A percentile compares a stretch with the other conserved stretches of the same genome.
Evolutionary conservation across 2,797 vertebrate genomes (phyloP).

Genomic region (Epinephelus malabaricus): DNA sequence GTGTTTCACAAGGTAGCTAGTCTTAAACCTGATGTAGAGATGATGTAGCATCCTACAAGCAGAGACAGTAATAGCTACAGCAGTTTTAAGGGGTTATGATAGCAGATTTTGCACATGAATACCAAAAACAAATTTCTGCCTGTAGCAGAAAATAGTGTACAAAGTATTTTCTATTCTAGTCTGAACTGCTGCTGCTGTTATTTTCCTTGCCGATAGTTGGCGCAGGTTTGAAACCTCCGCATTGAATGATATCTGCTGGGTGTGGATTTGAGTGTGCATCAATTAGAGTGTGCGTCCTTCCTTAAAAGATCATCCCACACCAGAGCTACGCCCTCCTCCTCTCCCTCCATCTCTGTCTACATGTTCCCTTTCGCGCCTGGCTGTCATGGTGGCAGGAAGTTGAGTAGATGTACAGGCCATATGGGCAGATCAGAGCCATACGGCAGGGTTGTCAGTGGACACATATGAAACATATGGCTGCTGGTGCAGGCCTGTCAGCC

Average conservation of each 20-base stretch:
- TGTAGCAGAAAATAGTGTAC: no score
- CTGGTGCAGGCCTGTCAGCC: conserved; percentile 50
- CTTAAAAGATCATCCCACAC: conserved; percentile 26
- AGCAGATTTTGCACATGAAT: no score
- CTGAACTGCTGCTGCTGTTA: background rate
- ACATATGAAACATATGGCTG: conserved; percentile 67
- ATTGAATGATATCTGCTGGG: background rate
- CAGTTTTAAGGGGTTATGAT: background rate
- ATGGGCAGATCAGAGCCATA: conserved; percentile 58
- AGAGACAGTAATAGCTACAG: background rate
- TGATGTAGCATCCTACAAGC: background rate
- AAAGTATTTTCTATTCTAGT: background rate
- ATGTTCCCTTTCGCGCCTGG: conserved; percentile 9
- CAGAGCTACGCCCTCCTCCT: conserved; percentile 6
- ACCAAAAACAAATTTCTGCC: no score
- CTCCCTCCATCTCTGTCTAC: conserved; percentile 25
- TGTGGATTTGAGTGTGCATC: conserved; percentile 22
- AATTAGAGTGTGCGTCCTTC: background rate
- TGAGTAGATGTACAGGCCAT: conserved; percentile 39
- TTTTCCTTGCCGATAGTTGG: background rate
- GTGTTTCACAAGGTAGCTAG: no score
- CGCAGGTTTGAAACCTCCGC: background rate
- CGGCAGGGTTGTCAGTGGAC: conserved; percentile 36
- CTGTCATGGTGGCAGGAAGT: conserved; percentile 50
- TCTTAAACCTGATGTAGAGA: background rate